A percentile compares a stretch with the other conserved stretches of the same genome.
phyloP scores from a whole-genome alignment of 2,797 vertebrate species.

The Macrochelys suwanniensis region DNA sequence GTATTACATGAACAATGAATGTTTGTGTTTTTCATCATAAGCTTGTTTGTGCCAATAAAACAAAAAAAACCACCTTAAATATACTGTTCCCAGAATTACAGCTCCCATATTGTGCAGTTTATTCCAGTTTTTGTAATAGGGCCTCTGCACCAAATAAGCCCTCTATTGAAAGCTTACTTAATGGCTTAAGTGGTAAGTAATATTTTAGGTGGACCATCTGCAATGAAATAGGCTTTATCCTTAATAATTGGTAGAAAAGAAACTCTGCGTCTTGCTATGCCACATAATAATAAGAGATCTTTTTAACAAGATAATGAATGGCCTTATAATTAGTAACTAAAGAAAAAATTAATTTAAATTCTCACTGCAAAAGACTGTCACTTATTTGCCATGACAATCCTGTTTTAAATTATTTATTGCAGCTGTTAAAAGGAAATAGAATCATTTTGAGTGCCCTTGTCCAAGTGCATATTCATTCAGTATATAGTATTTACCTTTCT shows the following conservation, averaged over 20 bases:
- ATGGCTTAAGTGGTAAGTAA: neutral
- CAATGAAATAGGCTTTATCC: neutral
- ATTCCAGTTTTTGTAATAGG: neutral
- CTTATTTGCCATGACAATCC: neutral
- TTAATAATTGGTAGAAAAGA: conserved; percentile 27
- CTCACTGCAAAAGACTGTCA: neutral
- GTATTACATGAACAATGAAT: neutral
- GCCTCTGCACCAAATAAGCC: neutral
- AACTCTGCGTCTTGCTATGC: conserved; percentile 5
- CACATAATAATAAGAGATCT: neutral
- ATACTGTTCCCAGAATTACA: conserved; percentile 4
- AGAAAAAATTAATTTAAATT: neutral
- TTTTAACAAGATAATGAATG: conserved; percentile 13
- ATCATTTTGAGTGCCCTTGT: neutral
- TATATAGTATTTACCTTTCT: neutral
- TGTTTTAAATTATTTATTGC: neutral
- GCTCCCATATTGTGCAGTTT: neutral
- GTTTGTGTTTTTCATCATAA: neutral
- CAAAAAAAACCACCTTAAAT: conserved; percentile 17
- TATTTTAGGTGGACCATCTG: neutral
- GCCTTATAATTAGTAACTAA: neutral
- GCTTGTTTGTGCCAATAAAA: neutral
- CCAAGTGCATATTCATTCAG: conserved; percentile 8
- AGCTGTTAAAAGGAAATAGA: neutral
- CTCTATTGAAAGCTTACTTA: neutral